Base-by-base conservation (phyloP, 2,797 vertebrate genomes). In the Paramormyrops hopkinsi region DNA sequence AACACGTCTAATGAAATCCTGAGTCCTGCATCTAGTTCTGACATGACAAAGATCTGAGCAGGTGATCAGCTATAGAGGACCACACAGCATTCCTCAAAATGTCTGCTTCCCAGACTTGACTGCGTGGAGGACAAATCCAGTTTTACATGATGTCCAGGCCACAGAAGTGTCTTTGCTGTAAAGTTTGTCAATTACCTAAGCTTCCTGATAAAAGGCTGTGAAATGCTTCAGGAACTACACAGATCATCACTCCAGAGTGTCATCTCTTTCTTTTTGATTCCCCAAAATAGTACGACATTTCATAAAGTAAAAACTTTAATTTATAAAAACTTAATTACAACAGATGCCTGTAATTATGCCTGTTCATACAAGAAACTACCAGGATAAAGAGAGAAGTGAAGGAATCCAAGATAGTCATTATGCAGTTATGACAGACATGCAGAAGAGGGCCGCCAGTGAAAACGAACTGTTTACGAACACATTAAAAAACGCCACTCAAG, bases 141-240 rank as follows among this genome's bases (percentile, higher is more conserved):
- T 22, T 59, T 59, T 22, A 59, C 7, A 53, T 53, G 12, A 59
- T 9, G 56, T n/a, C 56, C 19, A 59, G 56, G 2, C 56, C n/a
- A n/a, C 6, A 62, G 56, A 25, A 62, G n/a, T 2, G 56, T 25
- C 56, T 88, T 90, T 92, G 92, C 76, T 93, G 90, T 89, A 94
- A 95, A 93, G 50, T 91, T 96, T 96, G 94, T 95, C 91, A 90
- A 3, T 94, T 95, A 96, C 95, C 95, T 94, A 96, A 94, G 94
- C 94, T 93, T 94, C 92, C 88, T 93, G 94, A 54, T 92, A 94
- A 93, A 95, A 94, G 87, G 93, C 93, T 88, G 91, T 90, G 91
- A 94, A 90, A 62, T 90, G 91, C 92, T 94, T 90, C 85, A 91
- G 92, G 91, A 95, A 93, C 93, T 94, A 90, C 19, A 93, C 91